Conservation (phyloP, 2,797 vertebrate species). For the Hoplostethus mediterraneus region DNA sequence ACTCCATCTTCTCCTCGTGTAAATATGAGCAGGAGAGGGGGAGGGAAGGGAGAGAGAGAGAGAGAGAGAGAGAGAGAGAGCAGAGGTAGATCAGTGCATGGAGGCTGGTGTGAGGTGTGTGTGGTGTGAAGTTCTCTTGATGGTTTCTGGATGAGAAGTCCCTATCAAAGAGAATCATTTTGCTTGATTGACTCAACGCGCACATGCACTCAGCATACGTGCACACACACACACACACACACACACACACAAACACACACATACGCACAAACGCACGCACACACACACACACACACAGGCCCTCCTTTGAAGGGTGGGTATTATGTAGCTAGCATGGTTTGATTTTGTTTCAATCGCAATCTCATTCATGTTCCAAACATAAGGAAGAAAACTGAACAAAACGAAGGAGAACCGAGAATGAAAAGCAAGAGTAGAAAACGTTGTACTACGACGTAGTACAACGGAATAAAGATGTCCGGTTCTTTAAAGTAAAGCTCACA, state of each 20-base stretch:
- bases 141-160: conserved; percentile 67
- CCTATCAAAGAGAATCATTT: conserved; percentile 60
- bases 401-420: not conserved
- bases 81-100: conserved; percentile 69
- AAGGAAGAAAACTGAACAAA: not conserved
- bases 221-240: conserved; percentile 1
- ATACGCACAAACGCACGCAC: conserved; percentile 1
- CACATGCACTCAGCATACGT: not conserved
- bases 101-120: conserved; percentile 16
- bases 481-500: too few relatives aligned
- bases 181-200: conserved; percentile 47
- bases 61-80: conserved; percentile 3
- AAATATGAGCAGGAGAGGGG: conserved; percentile 81
- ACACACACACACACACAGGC: conserved; percentile 7
- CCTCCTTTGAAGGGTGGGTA: not conserved
- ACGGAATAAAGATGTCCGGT: too few relatives aligned
- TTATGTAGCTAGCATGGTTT: not conserved
- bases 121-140: conserved; percentile 51
- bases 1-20: conserved; percentile 84
- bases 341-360: not conserved
- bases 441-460: too few relatives aligned
- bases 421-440: too few relatives aligned
- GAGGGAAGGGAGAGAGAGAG: not conserved
- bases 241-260: conserved; percentile 5
- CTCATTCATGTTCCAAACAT: not conserved